A percentile compares a stretch with the other conserved stretches of the same genome.
Conservation (phyloP, 2,888 invertebrate species). For the Lobophora halterata region DNA sequence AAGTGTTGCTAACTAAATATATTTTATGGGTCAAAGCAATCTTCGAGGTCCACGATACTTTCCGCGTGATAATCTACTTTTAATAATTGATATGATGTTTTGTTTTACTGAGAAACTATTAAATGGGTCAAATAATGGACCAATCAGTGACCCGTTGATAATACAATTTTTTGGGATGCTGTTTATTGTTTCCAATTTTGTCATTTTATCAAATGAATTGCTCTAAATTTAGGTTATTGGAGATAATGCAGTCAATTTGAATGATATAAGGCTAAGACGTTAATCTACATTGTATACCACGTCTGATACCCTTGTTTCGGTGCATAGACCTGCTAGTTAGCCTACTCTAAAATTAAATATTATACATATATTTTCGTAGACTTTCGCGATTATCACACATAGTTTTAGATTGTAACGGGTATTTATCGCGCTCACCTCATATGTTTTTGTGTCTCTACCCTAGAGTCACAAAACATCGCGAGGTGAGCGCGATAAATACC, state of each 20-base stretch:
- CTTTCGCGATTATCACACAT: too few species aligned
- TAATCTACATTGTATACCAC: constrained; percentile 24
- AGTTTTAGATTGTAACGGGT: too few species aligned
- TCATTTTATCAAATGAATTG: constrained; percentile 58
- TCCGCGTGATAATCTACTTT: constrained; percentile 22
- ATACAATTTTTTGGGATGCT: constrained; percentile 46
- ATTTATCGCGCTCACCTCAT: too few species aligned
- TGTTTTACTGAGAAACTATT: constrained; percentile 34
- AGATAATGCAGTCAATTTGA: constrained; percentile 45
- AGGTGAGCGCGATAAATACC: too few species aligned
- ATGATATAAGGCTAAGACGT: constrained; percentile 29
- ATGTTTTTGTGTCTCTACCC: too few species aligned
- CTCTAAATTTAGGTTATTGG: constrained; percentile 58
- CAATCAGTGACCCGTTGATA: constrained; percentile 59
- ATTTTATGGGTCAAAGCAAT: constrained; percentile 19
- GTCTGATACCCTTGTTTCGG: constrained; percentile 14
- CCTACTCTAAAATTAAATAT: neutral
- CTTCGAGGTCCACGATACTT: constrained; percentile 17
- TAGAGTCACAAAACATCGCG: too few species aligned
- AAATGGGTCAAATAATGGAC: constrained; percentile 50
- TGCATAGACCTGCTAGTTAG: constrained; percentile 17
- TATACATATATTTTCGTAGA: too few species aligned
- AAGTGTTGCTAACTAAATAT: constrained; percentile 23
- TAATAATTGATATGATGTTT: constrained; percentile 23
- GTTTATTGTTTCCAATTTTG: constrained; percentile 66